Base-by-base conservation (phyloP, 2,113 vertebrate species). In the Sarotherodon lohbergeri region DNA sequence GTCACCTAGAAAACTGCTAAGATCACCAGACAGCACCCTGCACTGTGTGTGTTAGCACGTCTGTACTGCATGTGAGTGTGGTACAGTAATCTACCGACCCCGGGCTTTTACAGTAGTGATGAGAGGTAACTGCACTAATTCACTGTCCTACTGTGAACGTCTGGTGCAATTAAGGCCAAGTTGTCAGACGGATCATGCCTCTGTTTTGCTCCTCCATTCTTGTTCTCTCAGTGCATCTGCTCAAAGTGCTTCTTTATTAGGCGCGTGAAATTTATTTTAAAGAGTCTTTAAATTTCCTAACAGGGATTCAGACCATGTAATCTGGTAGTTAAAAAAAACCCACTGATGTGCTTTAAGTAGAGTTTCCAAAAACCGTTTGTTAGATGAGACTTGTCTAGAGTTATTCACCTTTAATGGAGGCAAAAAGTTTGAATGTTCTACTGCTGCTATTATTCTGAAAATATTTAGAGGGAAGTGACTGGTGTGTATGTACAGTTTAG, bases 141-240 rank as follows among this genome's bases (percentile, higher is more conserved):
- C 98, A 97, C 96, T 95, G 95, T 97, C 97, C 96, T 34, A 91
- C 97, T 96, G 97, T 97, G 97, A 97, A 97, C 93, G 97, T 98
- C 98, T 96, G 96, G 97, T 97, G 97, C 96, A 98, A 99, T 99
- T 99, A 99, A 98, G 97, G 97, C 96, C 96, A 96, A 97, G 95
- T 95, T 95, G 95, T 96, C 96, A 89, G 92, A 89, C 16, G 48
- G 89, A 22, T 82, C 73, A 12, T 50, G 90, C 86, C 41, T 87
- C 68, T 48, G 11, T 56, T 55, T 85, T 54, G 78, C 71, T 73
- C 73, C 86, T 86, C 87, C 22, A 82, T 63, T 79, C 78, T 52
- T 19, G 16, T 57, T 81, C 55, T 88, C 84, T 34, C 92, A 89
- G 89, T 78, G 48, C 13, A 16, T 90, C 55, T 54, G 12, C 86